These are phyloP conservation scores for Orthochromis malagaraziensis DNA, from an alignment of 2,113 vertebrate species.

Conservation along the genomic window DNA sequence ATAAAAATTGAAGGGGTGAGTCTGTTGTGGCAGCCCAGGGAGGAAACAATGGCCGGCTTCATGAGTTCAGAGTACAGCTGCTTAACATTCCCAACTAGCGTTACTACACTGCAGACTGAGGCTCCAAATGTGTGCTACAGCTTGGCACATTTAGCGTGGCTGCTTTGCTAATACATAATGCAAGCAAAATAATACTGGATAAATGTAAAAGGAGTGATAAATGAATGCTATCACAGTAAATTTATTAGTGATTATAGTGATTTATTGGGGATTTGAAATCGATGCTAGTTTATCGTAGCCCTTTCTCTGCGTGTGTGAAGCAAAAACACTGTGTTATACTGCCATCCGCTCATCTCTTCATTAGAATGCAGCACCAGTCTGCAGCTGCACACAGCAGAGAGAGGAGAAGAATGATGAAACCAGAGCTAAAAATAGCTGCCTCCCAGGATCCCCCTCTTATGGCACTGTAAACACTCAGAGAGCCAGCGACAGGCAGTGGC, in stretches of 20 bases:
- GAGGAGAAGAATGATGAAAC: slow-evolving; percentile 74
- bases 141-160: background rate
- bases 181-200: background rate
- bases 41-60: slow-evolving; percentile 34
- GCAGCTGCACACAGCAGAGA: slow-evolving; percentile 51
- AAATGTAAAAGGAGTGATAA: background rate
- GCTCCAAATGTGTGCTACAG: background rate
- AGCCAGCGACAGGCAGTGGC: slow-evolving; percentile 36
- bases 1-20: background rate
- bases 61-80: background rate
- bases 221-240: background rate
- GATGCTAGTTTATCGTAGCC: background rate
- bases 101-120: background rate
- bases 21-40: slow-evolving; percentile 53
- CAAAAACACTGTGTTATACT: slow-evolving; percentile 16
- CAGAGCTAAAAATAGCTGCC: slow-evolving; percentile 73
- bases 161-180: background rate
- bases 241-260: background rate
- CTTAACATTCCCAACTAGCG: background rate
- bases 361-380: slow-evolving; percentile 65
- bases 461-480: slow-evolving; percentile 64
- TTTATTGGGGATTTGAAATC: background rate
- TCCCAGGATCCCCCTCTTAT: slow-evolving; percentile 74
- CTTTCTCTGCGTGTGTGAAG: background rate
- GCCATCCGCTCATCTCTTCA: slow-evolving; percentile 42